Evolutionary conservation across 2,888 invertebrate species (phyloP), one percentile per base, ranked within the genome.

Genomic region (Orthosia cruda): DNA sequence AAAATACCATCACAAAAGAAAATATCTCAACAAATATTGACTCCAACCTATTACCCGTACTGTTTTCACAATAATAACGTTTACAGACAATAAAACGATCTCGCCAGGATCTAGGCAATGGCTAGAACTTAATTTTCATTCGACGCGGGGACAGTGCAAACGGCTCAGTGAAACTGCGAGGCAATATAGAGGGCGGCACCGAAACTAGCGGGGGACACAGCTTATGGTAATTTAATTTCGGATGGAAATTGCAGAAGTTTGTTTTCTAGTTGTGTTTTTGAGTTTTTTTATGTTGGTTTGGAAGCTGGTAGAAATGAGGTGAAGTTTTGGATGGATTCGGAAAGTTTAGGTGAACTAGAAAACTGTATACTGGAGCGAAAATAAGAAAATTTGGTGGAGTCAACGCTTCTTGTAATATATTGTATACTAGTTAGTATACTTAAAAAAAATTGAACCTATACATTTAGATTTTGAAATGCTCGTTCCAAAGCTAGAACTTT

Each of bases 101-200:
- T 55, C 69, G 68, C 47, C 3, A 55, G 67, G 68, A 68, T 65
- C 74, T 68, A 78, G 83, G 71, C 71, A 72, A 71, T 71, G 61
- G 69, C 3, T 74, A 67, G 71, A 76, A 87, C 83, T 86, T 87
- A 81, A 76, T 83, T 86, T 86, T 81, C 81, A 84, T 85, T 85
- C 50, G 72, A 71, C 67, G 80, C 73, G 74, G 70, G 84, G 81
- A 80, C 76, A 84, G 81, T 81, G 83, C 77, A 83, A 84, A 85
- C 79, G 78, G 80, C 72, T 66, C 63, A 73, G 75, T 79, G 64
- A 66, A 83, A 88, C 66, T 69, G 80, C 55, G 59, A 80, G 80
- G 86, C 85, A 84, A 88, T 89, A 87, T 85, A 57, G 62, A n/a
- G 40, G 12, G 47, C 68, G 85, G 84, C 83, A 40, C 32, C 16